Conservation (phyloP, 2,113 vertebrate species). For the Dicerorhinus sumatrensis region DNA sequence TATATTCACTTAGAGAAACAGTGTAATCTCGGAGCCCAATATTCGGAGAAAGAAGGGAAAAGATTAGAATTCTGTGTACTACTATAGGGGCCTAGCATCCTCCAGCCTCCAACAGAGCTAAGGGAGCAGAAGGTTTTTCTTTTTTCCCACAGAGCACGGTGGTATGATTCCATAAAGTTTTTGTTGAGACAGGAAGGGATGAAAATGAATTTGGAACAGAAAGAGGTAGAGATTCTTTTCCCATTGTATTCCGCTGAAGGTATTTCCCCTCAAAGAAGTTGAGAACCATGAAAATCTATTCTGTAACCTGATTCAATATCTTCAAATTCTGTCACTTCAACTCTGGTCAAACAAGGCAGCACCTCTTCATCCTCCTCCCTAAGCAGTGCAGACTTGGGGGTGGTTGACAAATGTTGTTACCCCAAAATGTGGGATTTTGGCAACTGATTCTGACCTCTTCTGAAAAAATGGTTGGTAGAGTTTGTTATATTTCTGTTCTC, state of each 20-base stretch:
- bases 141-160: background rate
- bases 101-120: background rate
- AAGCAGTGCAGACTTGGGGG: background rate
- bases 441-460: background rate
- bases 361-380: background rate
- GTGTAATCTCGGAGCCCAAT: background rate
- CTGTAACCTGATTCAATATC: too few relatives aligned
- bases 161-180: background rate
- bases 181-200: background rate
- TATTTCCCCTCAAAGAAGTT: background rate
- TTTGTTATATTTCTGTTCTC: background rate
- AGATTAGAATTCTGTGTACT: background rate
- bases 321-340: background rate
- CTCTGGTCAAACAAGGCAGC: background rate
- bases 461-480: background rate
- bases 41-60: background rate
- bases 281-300: background rate
- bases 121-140: background rate
- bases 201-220: background rate
- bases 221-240: background rate
- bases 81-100: background rate
- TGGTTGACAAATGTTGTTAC: background rate
- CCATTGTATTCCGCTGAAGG: background rate
- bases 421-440: background rate
- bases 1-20: background rate